Conservation (phyloP, 2,113 vertebrate genomes). For the Pedetes capensis region DNA sequence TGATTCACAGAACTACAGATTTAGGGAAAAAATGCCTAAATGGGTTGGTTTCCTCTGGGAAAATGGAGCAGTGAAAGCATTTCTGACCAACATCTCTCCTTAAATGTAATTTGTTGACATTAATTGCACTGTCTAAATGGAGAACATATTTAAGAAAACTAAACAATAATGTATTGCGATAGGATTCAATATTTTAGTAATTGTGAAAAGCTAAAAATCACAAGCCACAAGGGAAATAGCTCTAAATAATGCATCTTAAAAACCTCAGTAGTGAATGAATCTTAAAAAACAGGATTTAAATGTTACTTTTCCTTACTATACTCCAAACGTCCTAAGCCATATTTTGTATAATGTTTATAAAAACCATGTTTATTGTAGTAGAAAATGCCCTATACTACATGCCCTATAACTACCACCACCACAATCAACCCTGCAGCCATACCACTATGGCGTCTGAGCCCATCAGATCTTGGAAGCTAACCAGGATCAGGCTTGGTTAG, state of each 20-base stretch:
- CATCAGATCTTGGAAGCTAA: no score
- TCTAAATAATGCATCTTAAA: conserved; percentile 27
- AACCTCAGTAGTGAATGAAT: conserved; percentile 15
- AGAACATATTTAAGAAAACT: conserved; percentile 45
- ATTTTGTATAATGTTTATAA: neutral
- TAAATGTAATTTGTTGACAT: conserved; percentile 14
- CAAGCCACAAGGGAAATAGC: neutral
- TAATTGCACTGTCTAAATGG: conserved; percentile 38
- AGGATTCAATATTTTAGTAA: conserved; percentile 47
- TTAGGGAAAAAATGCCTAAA: neutral
- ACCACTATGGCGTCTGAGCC: no score
- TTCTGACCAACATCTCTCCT: conserved; percentile 22
- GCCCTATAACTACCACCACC: no score
- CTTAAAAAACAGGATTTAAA: neutral
- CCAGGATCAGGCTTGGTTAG: no score
- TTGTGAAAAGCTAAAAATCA: conserved; percentile 16
- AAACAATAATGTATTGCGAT: conserved; percentile 1
- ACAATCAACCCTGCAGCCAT: no score
- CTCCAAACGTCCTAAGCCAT: neutral
- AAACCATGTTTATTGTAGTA: neutral
- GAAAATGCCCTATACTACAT: no score
- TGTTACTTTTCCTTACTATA: accelerated
- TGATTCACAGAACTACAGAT: neutral
- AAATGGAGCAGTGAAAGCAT: neutral
- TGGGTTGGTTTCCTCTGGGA: neutral